Conservation (phyloP, 2,888 invertebrate species). For the Salticus scenicus region DNA sequence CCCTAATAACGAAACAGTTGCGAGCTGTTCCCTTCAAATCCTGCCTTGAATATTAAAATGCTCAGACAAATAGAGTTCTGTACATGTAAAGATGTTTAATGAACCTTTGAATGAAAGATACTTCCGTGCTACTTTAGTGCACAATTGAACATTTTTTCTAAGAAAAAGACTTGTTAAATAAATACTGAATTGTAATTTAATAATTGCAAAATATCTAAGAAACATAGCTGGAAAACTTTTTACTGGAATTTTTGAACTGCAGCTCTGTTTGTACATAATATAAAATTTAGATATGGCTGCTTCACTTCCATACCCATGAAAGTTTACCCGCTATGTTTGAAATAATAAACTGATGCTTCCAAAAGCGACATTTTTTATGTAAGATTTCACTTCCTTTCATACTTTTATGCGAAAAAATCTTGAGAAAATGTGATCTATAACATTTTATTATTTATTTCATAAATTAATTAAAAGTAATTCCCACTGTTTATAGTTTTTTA, state of each 20-base stretch:
- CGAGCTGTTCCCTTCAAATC: constrained; percentile 22
- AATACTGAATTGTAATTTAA: constrained; percentile 9
- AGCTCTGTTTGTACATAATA: background rate
- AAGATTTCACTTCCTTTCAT: constrained; percentile 15
- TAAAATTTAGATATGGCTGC: background rate
- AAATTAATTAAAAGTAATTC: too few relatives aligned
- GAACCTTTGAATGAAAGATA: background rate
- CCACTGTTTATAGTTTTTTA: too few relatives aligned
- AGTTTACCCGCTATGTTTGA: constrained; percentile 12
- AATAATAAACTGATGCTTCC: constrained; percentile 32
- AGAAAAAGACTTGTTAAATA: background rate
- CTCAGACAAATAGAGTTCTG: constrained; percentile 36
- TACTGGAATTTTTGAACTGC: too few relatives aligned
- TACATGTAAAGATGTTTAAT: background rate
- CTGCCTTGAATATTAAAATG: constrained; percentile 57
- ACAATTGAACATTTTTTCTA: constrained; percentile 49
- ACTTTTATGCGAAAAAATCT: constrained; percentile 20
- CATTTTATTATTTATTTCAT: background rate
- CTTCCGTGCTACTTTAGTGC: constrained; percentile 58
- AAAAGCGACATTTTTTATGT: constrained; percentile 39
- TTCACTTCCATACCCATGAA: background rate
- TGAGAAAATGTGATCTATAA: constrained; percentile 33
- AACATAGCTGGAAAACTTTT: constrained; percentile 24
- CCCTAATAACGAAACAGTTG: too few relatives aligned
- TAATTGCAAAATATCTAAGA: background rate